Evolutionary conservation across 2,113 vertebrate species (phyloP).

Genomic region (Xenopus borealis): DNA sequence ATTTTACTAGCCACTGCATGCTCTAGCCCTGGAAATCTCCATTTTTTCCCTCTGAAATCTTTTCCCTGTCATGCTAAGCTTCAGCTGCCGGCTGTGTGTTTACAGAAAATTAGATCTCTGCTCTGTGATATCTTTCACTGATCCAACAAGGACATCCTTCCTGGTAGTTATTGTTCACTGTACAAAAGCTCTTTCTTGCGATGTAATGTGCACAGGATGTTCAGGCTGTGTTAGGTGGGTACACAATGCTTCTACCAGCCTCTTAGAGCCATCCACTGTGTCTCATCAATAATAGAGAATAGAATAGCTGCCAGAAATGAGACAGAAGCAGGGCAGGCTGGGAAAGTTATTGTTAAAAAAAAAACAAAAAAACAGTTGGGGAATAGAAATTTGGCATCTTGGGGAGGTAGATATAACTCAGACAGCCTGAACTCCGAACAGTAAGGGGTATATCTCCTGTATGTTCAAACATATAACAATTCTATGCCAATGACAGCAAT

Average conservation of each 20-base stretch:
- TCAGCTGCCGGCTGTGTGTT: neutral
- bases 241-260: neutral
- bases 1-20: neutral
- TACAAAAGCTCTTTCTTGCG: neutral
- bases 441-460: slow-evolving; percentile 9
- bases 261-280: neutral
- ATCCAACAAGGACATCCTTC: neutral
- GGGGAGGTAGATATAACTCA: neutral
- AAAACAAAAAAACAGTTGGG: neutral
- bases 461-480: slow-evolving; percentile 9
- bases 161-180: neutral
- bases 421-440: neutral
- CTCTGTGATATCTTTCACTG: neutral
- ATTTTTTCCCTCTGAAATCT: neutral
- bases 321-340: neutral
- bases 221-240: neutral
- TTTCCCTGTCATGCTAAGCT: neutral
- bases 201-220: neutral
- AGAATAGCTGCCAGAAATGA: neutral
- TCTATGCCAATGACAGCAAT: slow-evolving; percentile 14
- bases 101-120: neutral
- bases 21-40: neutral
- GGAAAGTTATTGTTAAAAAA: neutral
- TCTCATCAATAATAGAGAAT: neutral
- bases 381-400: neutral